A percentile compares a stretch with the other conserved stretches of the same genome.
Conservation (phyloP, 2,797 vertebrate genomes). For the Varecia variegata region DNA sequence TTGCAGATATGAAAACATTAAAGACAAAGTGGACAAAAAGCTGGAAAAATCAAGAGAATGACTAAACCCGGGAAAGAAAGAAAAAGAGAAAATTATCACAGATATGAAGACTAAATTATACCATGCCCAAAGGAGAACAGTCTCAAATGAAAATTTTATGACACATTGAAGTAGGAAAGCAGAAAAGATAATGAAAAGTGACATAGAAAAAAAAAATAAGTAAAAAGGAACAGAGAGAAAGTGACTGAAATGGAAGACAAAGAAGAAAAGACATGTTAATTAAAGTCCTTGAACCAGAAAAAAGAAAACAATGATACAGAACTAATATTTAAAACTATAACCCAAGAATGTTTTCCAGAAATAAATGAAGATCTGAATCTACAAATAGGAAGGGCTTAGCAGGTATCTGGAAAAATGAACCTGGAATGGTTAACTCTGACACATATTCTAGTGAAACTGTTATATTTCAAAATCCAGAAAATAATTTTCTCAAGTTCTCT, state of each 20-base stretch:
- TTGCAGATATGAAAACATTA: constrained; percentile 21
- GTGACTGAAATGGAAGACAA: constrained; percentile 49
- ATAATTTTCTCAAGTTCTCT: neutral
- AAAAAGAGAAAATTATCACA: neutral
- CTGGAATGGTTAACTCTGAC: neutral
- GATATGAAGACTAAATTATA: neutral
- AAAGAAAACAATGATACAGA: neutral
- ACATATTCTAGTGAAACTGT: neutral
- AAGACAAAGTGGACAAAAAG: neutral
- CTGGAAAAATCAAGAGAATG: neutral
- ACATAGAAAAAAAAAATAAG: neutral
- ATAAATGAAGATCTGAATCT: neutral
- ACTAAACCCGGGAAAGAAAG: neutral
- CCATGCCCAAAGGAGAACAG: neutral
- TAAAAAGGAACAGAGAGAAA: constrained; percentile 26
- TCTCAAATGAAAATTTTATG: neutral
- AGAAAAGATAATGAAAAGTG: constrained; percentile 22
- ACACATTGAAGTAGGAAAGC: neutral
- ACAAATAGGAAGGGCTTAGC: neutral
- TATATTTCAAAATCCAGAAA: neutral
- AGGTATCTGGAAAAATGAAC: neutral
- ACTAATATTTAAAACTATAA: neutral
- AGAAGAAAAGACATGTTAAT: neutral
- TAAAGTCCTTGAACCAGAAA: neutral
- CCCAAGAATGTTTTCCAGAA: neutral